Base-by-base conservation (phyloP, 2,888 invertebrate genomes). In the Diarsia mendica region DNA sequence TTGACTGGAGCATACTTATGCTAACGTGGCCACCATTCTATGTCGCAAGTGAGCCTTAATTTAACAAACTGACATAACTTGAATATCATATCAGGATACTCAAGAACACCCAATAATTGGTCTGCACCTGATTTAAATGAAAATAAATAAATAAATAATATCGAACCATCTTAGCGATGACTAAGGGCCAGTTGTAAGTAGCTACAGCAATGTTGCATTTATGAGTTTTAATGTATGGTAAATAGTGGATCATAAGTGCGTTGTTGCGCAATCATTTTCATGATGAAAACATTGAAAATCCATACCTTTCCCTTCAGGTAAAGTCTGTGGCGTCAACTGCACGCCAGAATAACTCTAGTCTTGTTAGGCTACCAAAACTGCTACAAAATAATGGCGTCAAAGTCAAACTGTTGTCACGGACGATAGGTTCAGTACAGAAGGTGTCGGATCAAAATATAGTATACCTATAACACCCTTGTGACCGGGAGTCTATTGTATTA, bases 161-260 rank as follows among this genome's bases (percentile, higher is more conserved):
- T 39, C 44, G 44, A 68, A 65, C 39, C 60, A 61, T 70, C 70
- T 46, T 58, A 69, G 55, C 58, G 51, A 33, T 69, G 77, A 58
- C 69, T 48, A 60, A 48, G 77, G 55, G 64, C 51, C 55, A 28
- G 46, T 55, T 0, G 13, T 28, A 28, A 28, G 28, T 28, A 28
- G 28, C 28, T 28, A 28, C 28, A 28, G 28, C 28, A 28, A 55
- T 23, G 55, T 13, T 23, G 55, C 13, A 55, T 55, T 23, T 55
- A 11, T 55, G 28, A 55, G 13, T 23, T 23, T 13, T 53, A 61
- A 28, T 55, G 20, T 6, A 3, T 44, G 28, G 46, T n/a, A 13
- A n/a, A 15, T n/a, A 76, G 48, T 49, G 53, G 61, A 44, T 39
- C 23, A n/a, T 67, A 63, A 28, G 63, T 48, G 13, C 28, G 10